phyloP scores from a whole-genome alignment of 2,797 vertebrate species.

The Rhabdomys pumilio region DNA sequence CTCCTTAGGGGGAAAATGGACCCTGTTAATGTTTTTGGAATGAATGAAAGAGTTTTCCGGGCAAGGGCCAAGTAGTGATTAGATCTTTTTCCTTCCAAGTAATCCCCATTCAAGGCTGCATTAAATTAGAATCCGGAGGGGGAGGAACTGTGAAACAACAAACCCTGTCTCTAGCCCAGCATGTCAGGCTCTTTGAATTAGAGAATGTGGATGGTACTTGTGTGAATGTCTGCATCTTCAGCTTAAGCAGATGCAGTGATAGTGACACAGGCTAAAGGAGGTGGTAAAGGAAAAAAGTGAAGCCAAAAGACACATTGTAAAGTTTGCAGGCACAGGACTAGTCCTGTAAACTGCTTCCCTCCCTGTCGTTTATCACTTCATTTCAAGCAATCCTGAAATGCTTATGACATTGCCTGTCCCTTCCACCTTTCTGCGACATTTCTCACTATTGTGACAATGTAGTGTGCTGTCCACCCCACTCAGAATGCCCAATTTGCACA shows the following conservation, averaged over 20 bases:
- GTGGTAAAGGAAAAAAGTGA: constrained; percentile 29
- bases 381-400: background rate
- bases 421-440: constrained; percentile 15
- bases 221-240: constrained; percentile 63
- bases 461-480: background rate
- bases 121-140: constrained; percentile 76
- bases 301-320: constrained; percentile 21
- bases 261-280: constrained; percentile 62
- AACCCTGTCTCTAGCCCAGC: constrained; percentile 65
- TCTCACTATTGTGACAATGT: background rate
- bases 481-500: constrained; percentile 16
- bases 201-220: constrained; percentile 64
- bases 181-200: constrained; percentile 68
- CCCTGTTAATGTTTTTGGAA: constrained; percentile 82
- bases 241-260: constrained; percentile 65
- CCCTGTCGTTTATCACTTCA: background rate
- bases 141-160: constrained; percentile 69
- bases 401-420: constrained; percentile 14
- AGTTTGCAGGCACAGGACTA: background rate
- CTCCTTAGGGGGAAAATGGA: constrained; percentile 77
- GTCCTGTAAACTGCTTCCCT: background rate
- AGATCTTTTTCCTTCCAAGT: constrained; percentile 83
- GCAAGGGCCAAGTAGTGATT: constrained; percentile 84
- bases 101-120: constrained; percentile 81
- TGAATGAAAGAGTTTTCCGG: constrained; percentile 84